Base-by-base conservation (phyloP, 92 coral and sea anemone species). In the Phymanthus crucifer region DNA sequence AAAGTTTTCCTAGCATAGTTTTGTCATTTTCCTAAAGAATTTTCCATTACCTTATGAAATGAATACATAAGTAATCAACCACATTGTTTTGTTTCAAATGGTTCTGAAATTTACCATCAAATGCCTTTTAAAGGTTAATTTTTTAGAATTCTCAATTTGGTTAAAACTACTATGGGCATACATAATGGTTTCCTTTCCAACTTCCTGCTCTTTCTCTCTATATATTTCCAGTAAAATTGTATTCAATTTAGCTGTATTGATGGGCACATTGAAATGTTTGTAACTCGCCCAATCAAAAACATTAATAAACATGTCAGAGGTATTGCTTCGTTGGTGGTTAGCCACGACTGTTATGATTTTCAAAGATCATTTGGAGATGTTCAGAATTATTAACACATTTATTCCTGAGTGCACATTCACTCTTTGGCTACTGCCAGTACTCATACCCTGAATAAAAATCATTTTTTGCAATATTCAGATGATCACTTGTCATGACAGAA, bases 221-320 rank as follows among this genome's bases (percentile, higher is more conserved):
- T n/a, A 12, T 6, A 27, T 26, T 61, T 61, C 34, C 13, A 61
- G 16, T 27, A 61, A 34, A 61, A 61, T 61, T 61, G 34, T 27
- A 29, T 61, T 61, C 68, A 61, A 61, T 61, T 61, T 61, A 12
- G 68, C 33, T 61, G 35, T n/a, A 61, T 27, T 61, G 68, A 61
- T 61, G 68, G 68, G 68, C 68, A 61, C 68, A 61, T 61, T 61
- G 8, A 61, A 33, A 34, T 76, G 16, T 34, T 45, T n/a, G 64
- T 54, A 66, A n/a, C 46, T 26, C 17, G 52, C 43, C 48, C 70
- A 66, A 74, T 29, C 34, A 50, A 33, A 31, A 35, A 50, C 56
- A 81, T 81, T 81, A 61, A 81, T 81, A 81, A 58, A 81, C 85
- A 72, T 72, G 71, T 61, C 76, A 38, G 26, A 2, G 40, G 71